These are phyloP conservation scores for Cynoglossus semilaevis DNA, from an alignment of 2,113 vertebrate species.

Conservation along the genomic window DNA sequence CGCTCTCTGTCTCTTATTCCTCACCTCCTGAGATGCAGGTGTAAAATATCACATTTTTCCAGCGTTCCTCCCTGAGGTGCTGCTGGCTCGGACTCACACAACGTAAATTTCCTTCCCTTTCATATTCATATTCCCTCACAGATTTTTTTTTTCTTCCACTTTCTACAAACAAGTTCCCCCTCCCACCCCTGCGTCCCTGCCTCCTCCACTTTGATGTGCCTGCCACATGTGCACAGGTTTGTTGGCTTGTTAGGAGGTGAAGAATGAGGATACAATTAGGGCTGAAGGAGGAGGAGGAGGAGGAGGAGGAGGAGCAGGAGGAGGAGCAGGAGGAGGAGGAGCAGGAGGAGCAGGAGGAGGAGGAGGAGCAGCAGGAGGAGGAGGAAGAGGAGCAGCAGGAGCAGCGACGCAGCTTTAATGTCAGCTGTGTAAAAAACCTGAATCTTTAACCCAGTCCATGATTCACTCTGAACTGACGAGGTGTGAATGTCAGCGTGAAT, in stretches of 20 bases:
- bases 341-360: conserved; percentile 7
- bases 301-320: too few species aligned
- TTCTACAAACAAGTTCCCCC: conserved; percentile 73
- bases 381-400: too few species aligned
- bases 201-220: conserved; percentile 72
- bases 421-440: too few species aligned
- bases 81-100: conserved; percentile 76
- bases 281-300: conserved; percentile 53
- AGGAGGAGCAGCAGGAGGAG: conserved; percentile 41
- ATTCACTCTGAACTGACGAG: too few species aligned
- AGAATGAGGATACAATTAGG: conserved; percentile 69
- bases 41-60: conserved; percentile 82
- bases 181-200: conserved; percentile 54
- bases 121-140: conserved; percentile 62
- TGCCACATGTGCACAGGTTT: conserved; percentile 78
- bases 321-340: conserved; percentile 20
- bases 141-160: conserved; percentile 42
- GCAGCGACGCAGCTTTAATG: too few species aligned
- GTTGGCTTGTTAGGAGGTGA: conserved; percentile 74
- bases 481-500: too few species aligned
- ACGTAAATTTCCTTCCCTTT: conserved; percentile 69
- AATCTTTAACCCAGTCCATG: too few species aligned
- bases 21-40: conserved; percentile 77
- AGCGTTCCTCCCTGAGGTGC: conserved; percentile 79
- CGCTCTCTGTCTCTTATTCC: conserved; percentile 54